These are phyloP conservation scores for Percopsis transmontana DNA, from an alignment of 2,113 vertebrate species.

Conservation along the genomic window DNA sequence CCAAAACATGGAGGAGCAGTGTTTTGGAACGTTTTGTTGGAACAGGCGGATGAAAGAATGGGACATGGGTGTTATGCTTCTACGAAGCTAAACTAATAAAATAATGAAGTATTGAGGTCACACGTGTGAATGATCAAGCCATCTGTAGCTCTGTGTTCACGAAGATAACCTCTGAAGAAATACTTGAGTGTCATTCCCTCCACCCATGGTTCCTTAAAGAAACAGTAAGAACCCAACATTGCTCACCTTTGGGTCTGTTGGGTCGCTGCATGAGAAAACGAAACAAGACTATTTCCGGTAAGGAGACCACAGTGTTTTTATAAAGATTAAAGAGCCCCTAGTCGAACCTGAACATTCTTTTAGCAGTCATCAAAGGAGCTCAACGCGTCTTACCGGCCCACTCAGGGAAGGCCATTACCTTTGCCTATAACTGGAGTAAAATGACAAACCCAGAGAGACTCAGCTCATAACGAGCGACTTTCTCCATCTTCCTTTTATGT, in stretches of 20 bases:
- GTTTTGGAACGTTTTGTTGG: neutral
- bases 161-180: neutral
- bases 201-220: neutral
- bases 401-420: slow-evolving; percentile 34
- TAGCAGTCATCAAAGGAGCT: slow-evolving; percentile 10
- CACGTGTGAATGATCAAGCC: neutral
- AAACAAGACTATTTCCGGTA: neutral
- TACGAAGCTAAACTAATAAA: slow-evolving; percentile 7
- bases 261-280: neutral
- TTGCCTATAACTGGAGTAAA: slow-evolving; percentile 33
- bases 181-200: neutral
- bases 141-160: neutral
- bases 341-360: slow-evolving; percentile 12
- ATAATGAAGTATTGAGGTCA: neutral
- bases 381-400: neutral
- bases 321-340: neutral
- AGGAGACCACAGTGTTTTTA: neutral
- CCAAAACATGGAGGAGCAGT: slow-evolving; percentile 56
- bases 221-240: neutral
- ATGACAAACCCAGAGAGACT: slow-evolving; percentile 50
- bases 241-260: neutral
- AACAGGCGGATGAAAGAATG: slow-evolving; percentile 3
- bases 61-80: slow-evolving; percentile 1
- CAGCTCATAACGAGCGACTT: slow-evolving; percentile 20
- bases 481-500: slow-evolving; percentile 43